These are phyloP conservation scores for Ceyx margarethae DNA, from an alignment of 2,113 vertebrate genomes.

Conservation along the genomic window DNA sequence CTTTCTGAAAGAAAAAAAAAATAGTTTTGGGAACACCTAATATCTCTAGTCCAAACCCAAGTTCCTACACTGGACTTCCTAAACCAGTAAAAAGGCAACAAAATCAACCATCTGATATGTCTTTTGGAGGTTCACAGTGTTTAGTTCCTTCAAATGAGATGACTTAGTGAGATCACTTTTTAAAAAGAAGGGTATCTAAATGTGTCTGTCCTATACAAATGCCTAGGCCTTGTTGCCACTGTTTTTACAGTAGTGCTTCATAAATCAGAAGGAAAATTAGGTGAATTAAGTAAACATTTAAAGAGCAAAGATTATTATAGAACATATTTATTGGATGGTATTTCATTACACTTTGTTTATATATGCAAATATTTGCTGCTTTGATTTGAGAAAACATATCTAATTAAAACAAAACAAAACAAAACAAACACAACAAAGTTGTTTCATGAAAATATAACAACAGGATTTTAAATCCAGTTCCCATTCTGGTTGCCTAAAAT, in stretches of 20 bases:
- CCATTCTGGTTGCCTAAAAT: neutral
- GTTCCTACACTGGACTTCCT: neutral
- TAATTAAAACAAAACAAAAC: neutral
- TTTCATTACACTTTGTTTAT: neutral
- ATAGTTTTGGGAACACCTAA: neutral
- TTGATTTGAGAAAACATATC: neutral
- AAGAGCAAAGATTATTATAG: neutral
- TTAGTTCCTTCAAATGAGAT: neutral
- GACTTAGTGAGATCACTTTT: neutral
- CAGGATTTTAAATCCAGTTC: neutral
- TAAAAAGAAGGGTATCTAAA: neutral
- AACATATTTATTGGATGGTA: neutral
- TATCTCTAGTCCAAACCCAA: neutral
- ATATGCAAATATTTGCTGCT: neutral
- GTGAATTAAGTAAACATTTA: neutral
- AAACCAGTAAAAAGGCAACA: neutral
- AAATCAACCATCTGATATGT: accelerated
- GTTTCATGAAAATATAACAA: neutral
- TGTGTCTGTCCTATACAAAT: neutral
- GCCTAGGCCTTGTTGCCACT: neutral
- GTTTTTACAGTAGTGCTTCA: neutral
- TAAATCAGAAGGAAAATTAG: neutral
- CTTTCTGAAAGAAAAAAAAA: neutral
- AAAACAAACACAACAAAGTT: neutral
- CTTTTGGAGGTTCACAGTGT: neutral